Evolutionary conservation across 2,888 invertebrate species (phyloP).

Genomic region (Rhamnusium bicolor): DNA sequence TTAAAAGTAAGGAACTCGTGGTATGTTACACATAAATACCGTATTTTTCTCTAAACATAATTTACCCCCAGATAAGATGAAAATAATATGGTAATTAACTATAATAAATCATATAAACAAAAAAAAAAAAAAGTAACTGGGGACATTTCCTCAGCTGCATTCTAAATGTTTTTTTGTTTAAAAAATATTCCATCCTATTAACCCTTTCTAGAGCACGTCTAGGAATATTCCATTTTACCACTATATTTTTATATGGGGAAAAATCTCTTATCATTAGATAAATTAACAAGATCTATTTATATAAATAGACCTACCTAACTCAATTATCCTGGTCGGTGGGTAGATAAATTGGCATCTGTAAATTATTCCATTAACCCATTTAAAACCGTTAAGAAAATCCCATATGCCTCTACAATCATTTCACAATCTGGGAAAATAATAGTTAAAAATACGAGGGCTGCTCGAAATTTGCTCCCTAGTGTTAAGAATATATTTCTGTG

Average conservation of each 20-base stretch:
- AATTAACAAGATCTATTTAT: neutral
- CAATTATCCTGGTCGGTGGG: neutral
- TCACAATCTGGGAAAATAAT: slow-evolving; percentile 27
- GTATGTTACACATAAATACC: neutral
- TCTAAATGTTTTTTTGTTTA: neutral
- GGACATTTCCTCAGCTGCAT: neutral
- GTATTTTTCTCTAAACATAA: neutral
- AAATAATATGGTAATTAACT: neutral
- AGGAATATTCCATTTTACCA: neutral
- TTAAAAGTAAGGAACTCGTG: neutral
- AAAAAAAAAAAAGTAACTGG: neutral
- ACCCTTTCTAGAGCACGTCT: neutral
- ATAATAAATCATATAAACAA: neutral
- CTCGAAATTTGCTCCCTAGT: neutral
- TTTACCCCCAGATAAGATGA: neutral
- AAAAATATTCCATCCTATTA: neutral
- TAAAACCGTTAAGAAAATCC: neutral
- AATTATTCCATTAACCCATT: slow-evolving; percentile 9
- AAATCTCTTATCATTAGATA: neutral
- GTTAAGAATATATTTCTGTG: too few species aligned
- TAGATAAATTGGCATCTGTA: neutral
- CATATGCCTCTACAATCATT: slow-evolving; percentile 12
- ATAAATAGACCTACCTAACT: neutral
- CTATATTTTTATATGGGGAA: neutral
- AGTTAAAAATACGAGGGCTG: slow-evolving; percentile 11